A percentile compares a stretch with the other conserved stretches of the same genome.
Conservation (phyloP, 2,113 vertebrate species). For the Oostethus manadensis region DNA sequence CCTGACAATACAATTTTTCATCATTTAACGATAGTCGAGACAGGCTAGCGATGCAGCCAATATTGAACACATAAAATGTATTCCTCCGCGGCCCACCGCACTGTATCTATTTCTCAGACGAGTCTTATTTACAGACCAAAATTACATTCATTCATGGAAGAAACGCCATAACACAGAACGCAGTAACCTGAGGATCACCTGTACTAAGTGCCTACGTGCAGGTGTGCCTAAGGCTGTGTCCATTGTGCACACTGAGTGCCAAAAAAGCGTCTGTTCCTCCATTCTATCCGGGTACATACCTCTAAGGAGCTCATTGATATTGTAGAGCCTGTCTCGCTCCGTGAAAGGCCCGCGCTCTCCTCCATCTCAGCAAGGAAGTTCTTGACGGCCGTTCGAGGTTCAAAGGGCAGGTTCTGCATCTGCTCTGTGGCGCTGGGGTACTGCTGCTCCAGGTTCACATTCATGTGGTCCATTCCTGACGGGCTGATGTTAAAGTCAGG, state of each 20-base stretch:
- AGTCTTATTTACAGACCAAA: too few species aligned
- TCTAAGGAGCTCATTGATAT: slow-evolving; percentile 99
- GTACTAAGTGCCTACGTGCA: neutral
- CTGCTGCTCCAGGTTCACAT: slow-evolving; percentile 83
- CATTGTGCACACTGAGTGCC: too few species aligned
- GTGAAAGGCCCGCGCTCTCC: slow-evolving; percentile 85
- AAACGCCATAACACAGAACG: too few species aligned
- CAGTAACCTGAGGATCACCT: neutral
- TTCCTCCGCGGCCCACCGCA: too few species aligned
- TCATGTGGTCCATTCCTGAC: slow-evolving; percentile 92
- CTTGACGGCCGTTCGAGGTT: slow-evolving; percentile 96
- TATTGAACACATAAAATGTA: too few species aligned
- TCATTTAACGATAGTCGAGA: too few species aligned
- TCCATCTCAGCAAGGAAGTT: slow-evolving; percentile 98
- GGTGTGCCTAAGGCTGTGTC: neutral
- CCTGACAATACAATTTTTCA: too few species aligned
- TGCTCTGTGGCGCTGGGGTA: slow-evolving; percentile 83
- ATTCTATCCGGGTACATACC: slow-evolving; percentile 64
- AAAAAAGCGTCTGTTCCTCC: slow-evolving; percentile 2
- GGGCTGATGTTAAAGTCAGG: slow-evolving; percentile 90
- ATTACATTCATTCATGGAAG: too few species aligned
- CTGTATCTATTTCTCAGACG: too few species aligned
- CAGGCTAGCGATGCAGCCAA: too few species aligned
- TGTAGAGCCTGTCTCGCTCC: slow-evolving; percentile 97
- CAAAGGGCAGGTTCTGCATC: slow-evolving; percentile 91